These are phyloP conservation scores for Dasysyrphus albostriatus DNA, from an alignment of 2,888 invertebrate genomes.

Conservation along the genomic window DNA sequence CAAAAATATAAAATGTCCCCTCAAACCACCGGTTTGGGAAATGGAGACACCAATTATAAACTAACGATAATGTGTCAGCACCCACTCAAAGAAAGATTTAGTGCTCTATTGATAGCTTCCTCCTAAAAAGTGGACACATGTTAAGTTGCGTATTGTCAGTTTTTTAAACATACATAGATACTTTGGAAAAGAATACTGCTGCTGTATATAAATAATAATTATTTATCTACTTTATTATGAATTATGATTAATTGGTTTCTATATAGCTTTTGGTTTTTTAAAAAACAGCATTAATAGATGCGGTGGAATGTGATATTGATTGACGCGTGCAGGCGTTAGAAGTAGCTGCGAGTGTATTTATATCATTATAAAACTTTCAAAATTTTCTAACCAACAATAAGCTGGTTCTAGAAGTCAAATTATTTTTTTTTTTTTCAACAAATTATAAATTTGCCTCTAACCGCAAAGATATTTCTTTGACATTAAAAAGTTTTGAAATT, in stretches of 20 bases:
- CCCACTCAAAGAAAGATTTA: conserved; percentile 68
- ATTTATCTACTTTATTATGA: background rate
- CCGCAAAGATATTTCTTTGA: too few relatives aligned
- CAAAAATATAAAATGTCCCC: conserved; percentile 29
- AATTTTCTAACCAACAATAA: too few relatives aligned
- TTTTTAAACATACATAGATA: conserved; percentile 13
- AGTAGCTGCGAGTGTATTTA: too few relatives aligned
- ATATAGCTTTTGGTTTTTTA: background rate
- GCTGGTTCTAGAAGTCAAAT: too few relatives aligned
- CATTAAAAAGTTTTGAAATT: too few relatives aligned
- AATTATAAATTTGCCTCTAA: too few relatives aligned
- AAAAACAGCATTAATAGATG: too few relatives aligned
- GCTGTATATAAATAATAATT: conserved; percentile 2
- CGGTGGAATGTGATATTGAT: too few relatives aligned
- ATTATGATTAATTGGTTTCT: conserved; percentile 6
- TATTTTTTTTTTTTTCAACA: too few relatives aligned
- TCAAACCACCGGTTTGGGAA: background rate
- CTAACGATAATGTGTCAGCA: conserved; percentile 74
- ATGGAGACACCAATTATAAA: conserved; percentile 72
- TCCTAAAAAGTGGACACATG: conserved; percentile 38
- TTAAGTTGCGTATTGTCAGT: conserved; percentile 28
- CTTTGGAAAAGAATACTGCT: background rate
- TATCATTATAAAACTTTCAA: too few relatives aligned
- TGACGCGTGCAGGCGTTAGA: too few relatives aligned
- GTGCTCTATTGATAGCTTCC: conserved; percentile 64